Conservation (phyloP, 2,113 vertebrate species). For the Callocephalon fimbriatum region DNA sequence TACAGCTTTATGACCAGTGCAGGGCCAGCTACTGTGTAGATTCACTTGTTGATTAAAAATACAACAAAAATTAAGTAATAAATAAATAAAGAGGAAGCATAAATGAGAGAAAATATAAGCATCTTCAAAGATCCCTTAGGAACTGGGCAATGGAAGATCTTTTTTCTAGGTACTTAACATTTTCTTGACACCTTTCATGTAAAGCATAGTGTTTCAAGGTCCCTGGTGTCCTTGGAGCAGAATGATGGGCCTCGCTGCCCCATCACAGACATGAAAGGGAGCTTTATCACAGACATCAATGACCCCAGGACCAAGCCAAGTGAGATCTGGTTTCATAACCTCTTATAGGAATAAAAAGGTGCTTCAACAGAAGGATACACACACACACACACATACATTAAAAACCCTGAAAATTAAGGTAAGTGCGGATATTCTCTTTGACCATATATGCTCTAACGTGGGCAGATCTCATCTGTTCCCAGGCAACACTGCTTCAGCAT, state of each 20-base stretch:
- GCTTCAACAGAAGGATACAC: not conserved
- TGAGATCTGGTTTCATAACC: not conserved
- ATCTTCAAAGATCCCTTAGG: not conserved
- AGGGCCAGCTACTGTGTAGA: not conserved
- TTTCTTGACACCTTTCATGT: not conserved
- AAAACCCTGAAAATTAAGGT: not conserved
- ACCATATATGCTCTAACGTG: not conserved
- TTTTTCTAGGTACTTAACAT: not conserved
- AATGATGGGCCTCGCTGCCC: not conserved
- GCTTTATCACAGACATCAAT: not conserved
- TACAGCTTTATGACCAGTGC: not conserved
- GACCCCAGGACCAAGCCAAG: not conserved
- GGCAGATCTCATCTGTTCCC: not conserved
- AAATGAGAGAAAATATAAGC: not conserved
- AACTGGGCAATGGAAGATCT: not conserved
- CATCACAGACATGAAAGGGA: not conserved
- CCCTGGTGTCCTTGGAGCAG: not conserved
- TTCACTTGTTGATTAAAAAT: slow-evolving; percentile 20
- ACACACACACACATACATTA: not conserved
- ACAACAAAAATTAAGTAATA: not conserved
- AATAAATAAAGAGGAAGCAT: not conserved
- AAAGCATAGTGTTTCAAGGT: not conserved
- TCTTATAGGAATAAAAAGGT: not conserved
- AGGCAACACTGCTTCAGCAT: not conserved
- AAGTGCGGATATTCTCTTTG: not conserved